Percentiles rank a stretch among this genome's conserved stretches.
These are phyloP conservation scores for Darevskia mixta DNA, from an alignment of 2,797 vertebrate genomes.

Conservation along the genomic window DNA sequence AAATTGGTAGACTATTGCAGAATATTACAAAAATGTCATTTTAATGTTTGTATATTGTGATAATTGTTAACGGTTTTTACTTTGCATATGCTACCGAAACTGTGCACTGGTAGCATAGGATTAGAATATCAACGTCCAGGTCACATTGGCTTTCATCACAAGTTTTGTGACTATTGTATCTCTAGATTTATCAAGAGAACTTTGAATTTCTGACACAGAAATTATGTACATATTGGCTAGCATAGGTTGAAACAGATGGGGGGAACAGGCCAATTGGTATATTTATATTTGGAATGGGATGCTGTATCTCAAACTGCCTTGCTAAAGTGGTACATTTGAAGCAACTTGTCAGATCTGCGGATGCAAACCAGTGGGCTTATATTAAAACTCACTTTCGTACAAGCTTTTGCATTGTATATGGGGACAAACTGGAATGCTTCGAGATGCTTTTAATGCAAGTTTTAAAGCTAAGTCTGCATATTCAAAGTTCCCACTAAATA, in stretches of 20 bases:
- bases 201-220: constrained; percentile 62
- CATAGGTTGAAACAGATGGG: constrained; percentile 27
- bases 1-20: constrained; percentile 45
- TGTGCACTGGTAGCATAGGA: constrained; percentile 59
- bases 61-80: constrained; percentile 42
- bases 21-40: constrained; percentile 21
- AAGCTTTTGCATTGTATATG: constrained; percentile 66
- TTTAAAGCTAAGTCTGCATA: constrained; percentile 67
- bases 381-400: constrained; percentile 18
- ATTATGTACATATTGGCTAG: constrained; percentile 58
- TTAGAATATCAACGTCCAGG: constrained; percentile 60
- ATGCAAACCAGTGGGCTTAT: constrained; percentile 17
- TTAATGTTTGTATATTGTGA: constrained; percentile 62
- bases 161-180: constrained; percentile 59
- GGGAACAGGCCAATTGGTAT: constrained; percentile 15
- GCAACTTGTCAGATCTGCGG: constrained; percentile 41
- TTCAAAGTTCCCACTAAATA: constrained; percentile 68
- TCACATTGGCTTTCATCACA: constrained; percentile 74
- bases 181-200: constrained; percentile 72
- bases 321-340: constrained; percentile 53
- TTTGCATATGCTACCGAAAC: constrained; percentile 67
- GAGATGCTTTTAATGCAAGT: constrained; percentile 69
- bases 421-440: constrained; percentile 80
- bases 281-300: constrained; percentile 26
- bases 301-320: constrained; percentile 37